Conservation (phyloP, 2,888 invertebrate genomes). For the Melieria omissa region DNA sequence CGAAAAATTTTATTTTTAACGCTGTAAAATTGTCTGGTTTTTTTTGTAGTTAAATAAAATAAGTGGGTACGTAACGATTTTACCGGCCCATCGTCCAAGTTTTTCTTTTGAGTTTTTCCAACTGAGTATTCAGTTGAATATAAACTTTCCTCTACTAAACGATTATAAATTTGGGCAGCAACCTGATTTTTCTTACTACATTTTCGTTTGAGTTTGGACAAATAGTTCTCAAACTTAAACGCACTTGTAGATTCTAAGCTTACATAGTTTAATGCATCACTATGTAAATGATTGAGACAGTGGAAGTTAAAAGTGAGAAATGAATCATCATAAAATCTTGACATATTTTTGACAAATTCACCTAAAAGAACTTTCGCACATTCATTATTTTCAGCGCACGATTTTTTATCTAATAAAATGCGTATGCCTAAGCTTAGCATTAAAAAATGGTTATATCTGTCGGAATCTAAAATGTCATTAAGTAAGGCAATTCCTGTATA, state of each 20-base stretch:
- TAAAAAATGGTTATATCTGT: slow-evolving; percentile 33
- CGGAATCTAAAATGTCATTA: slow-evolving; percentile 23
- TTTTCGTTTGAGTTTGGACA: slow-evolving; percentile 25
- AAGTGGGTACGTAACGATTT: slow-evolving; percentile 5
- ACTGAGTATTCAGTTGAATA: background rate
- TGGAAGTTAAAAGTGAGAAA: slow-evolving; percentile 37
- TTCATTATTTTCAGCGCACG: slow-evolving; percentile 31
- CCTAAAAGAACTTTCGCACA: too few species aligned
- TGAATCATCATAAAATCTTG: slow-evolving; percentile 24
- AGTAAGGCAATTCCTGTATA: slow-evolving; percentile 35
- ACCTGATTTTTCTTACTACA: slow-evolving; percentile 21
- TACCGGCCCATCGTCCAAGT: background rate
- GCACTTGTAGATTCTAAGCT: slow-evolving; percentile 30
- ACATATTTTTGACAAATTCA: slow-evolving; percentile 34
- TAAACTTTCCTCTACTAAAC: slow-evolving; percentile 21
- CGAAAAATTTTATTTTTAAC: background rate
- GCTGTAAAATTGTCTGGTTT: background rate
- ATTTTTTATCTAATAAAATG: slow-evolving; percentile 17
- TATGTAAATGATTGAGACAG: slow-evolving; percentile 33
- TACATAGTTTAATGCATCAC: slow-evolving; percentile 31
- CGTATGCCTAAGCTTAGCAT: slow-evolving; percentile 29
- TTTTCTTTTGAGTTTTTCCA: background rate
- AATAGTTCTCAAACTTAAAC: slow-evolving; percentile 33
- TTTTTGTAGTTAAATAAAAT: slow-evolving; percentile 10
- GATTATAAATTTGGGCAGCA: slow-evolving; percentile 25